Evolutionary conservation across 1,140 invertebrate genomes (phyloP), one percentile per base, ranked within the genome.

Genomic region (Lethrus apterus): DNA sequence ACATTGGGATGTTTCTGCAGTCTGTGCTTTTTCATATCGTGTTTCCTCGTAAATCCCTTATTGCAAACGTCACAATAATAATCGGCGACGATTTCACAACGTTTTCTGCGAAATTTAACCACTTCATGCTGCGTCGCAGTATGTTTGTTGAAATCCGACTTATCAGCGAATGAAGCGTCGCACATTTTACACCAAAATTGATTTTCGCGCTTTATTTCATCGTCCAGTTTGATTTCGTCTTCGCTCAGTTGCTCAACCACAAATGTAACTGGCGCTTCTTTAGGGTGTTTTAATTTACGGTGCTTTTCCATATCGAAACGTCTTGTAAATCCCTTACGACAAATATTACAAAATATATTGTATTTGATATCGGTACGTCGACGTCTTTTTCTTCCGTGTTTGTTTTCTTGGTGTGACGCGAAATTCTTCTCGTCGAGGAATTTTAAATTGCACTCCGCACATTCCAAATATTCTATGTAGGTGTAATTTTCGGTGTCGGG

Each of bases 111-210:
- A 5, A 15, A 19, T 5, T 21, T 29, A 13, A 17, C 11, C 5
- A 55, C 49, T 0, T 51, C 46, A 29, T 71, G 66, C 10, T 61
- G 56, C 2, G 56, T 44, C 2, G 51, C 51, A 5, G 58, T 19
- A 46, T 69, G 67, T 4, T 63, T 56, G 18, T 60, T 67, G 11
- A 65, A 32, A n/a, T 32, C 8, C 14, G 23, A 32, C n/a, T 35
- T 48, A 3, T 9, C 51, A 17, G 40, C 31, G 46, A 53, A 58
- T 9, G 8, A 33, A n/a, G 40, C 11, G 7, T 46, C 34, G 32
- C 56, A 58, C 8, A 29, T 29, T 1, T 8, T 24, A 13, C 50
- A 53, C 7, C 17, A 20, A 10, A 5, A 19, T 11, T 10, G n/a
- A 14, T 43, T 42, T 35, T 47, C 26, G 23, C 7, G 1, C 1